A percentile compares a stretch with the other conserved stretches of the same genome.
Conservation (phyloP, 1,140 invertebrate genomes). For the Delia radicum region DNA sequence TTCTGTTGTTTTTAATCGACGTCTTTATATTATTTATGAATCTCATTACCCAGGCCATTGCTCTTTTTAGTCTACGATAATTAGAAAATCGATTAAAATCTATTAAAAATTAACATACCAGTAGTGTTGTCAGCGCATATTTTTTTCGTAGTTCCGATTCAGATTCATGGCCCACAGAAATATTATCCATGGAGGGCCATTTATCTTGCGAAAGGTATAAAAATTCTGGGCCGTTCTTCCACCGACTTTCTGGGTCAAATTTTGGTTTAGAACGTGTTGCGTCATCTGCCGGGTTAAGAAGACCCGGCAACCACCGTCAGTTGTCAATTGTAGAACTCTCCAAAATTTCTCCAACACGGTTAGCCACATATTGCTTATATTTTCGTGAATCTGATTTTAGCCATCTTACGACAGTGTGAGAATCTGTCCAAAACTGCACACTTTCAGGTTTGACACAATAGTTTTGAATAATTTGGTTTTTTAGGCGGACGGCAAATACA, state of each 20-base stretch:
- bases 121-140: background rate
- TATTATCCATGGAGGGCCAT: background rate
- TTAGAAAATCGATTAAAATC: background rate
- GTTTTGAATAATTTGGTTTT: background rate
- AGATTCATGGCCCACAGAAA: background rate
- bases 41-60: background rate
- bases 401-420: conserved; percentile 2
- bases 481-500: conserved; percentile 39
- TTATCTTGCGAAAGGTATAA: background rate
- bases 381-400: background rate
- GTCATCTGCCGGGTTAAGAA: conserved; percentile 44
- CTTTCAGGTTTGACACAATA: background rate
- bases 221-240: conserved; percentile 17
- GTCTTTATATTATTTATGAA: background rate
- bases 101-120: background rate
- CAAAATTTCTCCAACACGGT: conserved; percentile 2
- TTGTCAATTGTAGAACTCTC: background rate
- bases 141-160: background rate
- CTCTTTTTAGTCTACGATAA: background rate
- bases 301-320: conserved; percentile 39
- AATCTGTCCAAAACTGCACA: conserved; percentile 15
- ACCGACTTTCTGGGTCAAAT: background rate
- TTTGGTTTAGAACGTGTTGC: conserved; percentile 11
- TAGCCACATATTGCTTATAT: conserved; percentile 27
- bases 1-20: background rate